Base-by-base conservation (phyloP, 1,140 invertebrate genomes). In the Ceratosolen solmsi region DNA sequence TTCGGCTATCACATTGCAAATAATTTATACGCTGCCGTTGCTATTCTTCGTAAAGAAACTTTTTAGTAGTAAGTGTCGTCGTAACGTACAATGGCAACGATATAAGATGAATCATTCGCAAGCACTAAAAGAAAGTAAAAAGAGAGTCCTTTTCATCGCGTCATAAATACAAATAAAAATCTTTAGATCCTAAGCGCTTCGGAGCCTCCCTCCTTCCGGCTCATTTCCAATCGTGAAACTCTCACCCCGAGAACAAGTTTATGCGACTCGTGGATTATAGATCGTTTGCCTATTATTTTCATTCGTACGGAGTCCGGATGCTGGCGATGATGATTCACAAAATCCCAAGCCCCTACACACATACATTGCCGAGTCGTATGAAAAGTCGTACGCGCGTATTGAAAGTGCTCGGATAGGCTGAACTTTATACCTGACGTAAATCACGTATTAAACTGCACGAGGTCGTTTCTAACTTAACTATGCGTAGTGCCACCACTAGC, bases 391-490 rank as follows among this genome's bases (percentile, higher is more conserved):
- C 5, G 56, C 22, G n/a, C 4, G 17, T 11, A 58, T 4, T 8
- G n/a, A 63, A n/a, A 27, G 15, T 27, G 9, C 13, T 38, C 4
- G 17, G 49, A 41, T 46, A 70, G 65, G 41, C 33, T 27, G 25
- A 73, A 75, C 70, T 81, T 81, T 75, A 75, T 75, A 81, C 60
- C 60, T 75, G 46, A 51, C 56, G 60, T 81, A 81, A 81, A 81
- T 81, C 79, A 81, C 72, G 46, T 46, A 75, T 81, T 75, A 81
- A 81, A 81, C 36, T 68, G 72, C 25, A 36, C 46, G 36, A 30
- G 51, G 73, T 71, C 79, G 46, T 56, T 70, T 41, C 51, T 63
- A n/a, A 60, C 54, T 80, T 60, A 68, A 68, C 71, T 68, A 68
- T 81, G 46, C 72, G 33, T 51, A 49, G 27, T 27, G n/a, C n/a